A percentile compares a stretch with the other conserved stretches of the same genome.
phyloP scores from a whole-genome alignment of 2,113 vertebrate genomes.

The Bufo gargarizans region DNA sequence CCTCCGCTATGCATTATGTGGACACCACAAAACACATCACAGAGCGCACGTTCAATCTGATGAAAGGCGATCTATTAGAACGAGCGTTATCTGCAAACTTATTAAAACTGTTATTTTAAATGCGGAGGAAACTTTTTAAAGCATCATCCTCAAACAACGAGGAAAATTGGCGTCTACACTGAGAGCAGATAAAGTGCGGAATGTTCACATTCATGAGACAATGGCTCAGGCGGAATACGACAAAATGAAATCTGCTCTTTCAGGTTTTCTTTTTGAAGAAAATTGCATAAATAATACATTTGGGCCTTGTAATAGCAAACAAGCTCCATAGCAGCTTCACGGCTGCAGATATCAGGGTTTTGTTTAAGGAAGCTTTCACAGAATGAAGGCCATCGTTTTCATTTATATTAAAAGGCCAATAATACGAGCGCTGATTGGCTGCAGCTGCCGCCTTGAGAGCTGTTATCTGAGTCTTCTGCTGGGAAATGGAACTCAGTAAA shows the following conservation, averaged over 20 bases:
- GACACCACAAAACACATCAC: neutral
- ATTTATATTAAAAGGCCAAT: slow-evolving; percentile 78
- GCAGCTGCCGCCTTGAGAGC: slow-evolving; percentile 64
- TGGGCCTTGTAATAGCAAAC: slow-evolving; percentile 78
- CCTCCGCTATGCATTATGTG: too few species aligned
- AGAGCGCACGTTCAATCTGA: neutral
- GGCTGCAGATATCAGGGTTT: slow-evolving; percentile 2
- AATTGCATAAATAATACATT: slow-evolving; percentile 86
- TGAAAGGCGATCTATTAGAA: slow-evolving; percentile 34
- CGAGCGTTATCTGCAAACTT: slow-evolving; percentile 70
- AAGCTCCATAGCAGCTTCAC: slow-evolving; percentile 79
- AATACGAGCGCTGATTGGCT: slow-evolving; percentile 76
- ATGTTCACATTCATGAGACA: slow-evolving; percentile 80
- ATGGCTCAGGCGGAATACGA: slow-evolving; percentile 74
- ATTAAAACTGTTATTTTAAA: slow-evolving; percentile 70
- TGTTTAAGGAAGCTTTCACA: slow-evolving; percentile 69
- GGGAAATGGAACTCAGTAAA: neutral
- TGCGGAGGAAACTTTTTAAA: slow-evolving; percentile 71
- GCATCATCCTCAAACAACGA: slow-evolving; percentile 59
- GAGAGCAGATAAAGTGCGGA: slow-evolving; percentile 72
- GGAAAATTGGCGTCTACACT: slow-evolving; percentile 69
- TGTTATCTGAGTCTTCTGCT: slow-evolving; percentile 64
- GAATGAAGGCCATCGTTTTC: slow-evolving; percentile 79
- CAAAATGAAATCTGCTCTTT: slow-evolving; percentile 80
- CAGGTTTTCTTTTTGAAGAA: slow-evolving; percentile 76